Evolutionary conservation across 2,888 invertebrate species (phyloP), one percentile per base, ranked within the genome.

Genomic region (Cancer borealis): DNA sequence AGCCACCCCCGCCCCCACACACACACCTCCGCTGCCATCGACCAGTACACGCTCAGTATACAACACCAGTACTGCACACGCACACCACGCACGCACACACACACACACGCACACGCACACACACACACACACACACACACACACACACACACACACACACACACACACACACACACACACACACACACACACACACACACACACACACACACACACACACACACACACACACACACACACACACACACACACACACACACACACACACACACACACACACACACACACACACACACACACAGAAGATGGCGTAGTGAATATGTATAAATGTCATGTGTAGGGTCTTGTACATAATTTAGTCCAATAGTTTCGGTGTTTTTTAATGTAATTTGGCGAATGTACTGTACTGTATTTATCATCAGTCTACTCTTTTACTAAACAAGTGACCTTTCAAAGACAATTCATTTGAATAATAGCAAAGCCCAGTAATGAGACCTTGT

Each of bases 21-120:
- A 6, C 66, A 73, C 79, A 79, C 79, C 30, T 79, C 79, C 79
- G 79, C 8, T 14, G 79, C 79, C 79, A 79, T 79, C 79, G 79
- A 79, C 79, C 79, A 30, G 30, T 79, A 30, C 79, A 79, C 79
- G 8, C 30, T 21, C 30, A 26, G 79, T 30, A 26, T 26, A 30
- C 79, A 12, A 5, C 30, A 79, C 30, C 30, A 79, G 79, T 26
- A 79, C 79, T 30, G 30, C 79, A 26, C 79, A 73, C 26, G n/a
- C 26, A 73, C 26, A 54, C n/a, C n/a, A n/a, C n/a, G n/a, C n/a
- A n/a, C n/a, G n/a, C n/a, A 21, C n/a, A 21, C n/a, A 66, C n/a
- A 66, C n/a, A 66, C n/a, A 66, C n/a, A 66, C n/a, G n/a, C 17
- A 3, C 3, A 54, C 17, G 3, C 17, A 3, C 17, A 54, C 17